Evolutionary conservation across 2,113 vertebrate genomes (phyloP).

Genomic region (Loxodonta africana): DNA sequence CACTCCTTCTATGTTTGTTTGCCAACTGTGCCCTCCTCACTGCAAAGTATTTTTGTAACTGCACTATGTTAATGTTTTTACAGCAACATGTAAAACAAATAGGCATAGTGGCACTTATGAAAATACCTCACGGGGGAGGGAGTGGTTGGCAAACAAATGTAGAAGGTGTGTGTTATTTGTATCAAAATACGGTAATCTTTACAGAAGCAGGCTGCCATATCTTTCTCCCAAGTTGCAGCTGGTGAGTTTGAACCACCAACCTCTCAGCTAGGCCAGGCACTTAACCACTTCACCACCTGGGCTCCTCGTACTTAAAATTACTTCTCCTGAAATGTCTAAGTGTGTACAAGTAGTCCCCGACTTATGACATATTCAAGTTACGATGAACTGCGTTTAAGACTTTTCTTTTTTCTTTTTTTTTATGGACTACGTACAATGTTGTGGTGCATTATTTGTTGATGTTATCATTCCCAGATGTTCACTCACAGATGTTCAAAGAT

Average conservation of each 20-base stretch:
- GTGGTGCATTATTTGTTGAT: neutral
- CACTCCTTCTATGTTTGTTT: no score
- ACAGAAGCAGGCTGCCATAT: neutral
- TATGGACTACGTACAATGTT: neutral
- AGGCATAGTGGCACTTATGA: no score
- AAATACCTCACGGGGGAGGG: no score
- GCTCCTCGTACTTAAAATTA: neutral
- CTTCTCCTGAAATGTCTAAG: neutral
- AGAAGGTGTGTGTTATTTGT: no score
- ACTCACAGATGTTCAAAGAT: neutral
- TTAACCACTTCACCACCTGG: neutral
- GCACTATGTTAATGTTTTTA: no score
- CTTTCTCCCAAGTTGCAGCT: neutral
- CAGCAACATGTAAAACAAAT: no score
- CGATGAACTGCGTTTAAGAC: neutral
- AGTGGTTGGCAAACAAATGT: no score
- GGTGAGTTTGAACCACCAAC: neutral
- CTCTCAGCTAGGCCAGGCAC: neutral
- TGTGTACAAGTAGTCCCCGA: neutral
- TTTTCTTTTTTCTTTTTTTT: no score
- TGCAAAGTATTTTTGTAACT: no score
- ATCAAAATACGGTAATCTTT: no score
- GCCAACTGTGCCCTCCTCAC: no score
- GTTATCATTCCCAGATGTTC: neutral
- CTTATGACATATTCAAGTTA: neutral